Base-by-base conservation (phyloP, 2,888 invertebrate species). In the Drosophila paranaensis region DNA sequence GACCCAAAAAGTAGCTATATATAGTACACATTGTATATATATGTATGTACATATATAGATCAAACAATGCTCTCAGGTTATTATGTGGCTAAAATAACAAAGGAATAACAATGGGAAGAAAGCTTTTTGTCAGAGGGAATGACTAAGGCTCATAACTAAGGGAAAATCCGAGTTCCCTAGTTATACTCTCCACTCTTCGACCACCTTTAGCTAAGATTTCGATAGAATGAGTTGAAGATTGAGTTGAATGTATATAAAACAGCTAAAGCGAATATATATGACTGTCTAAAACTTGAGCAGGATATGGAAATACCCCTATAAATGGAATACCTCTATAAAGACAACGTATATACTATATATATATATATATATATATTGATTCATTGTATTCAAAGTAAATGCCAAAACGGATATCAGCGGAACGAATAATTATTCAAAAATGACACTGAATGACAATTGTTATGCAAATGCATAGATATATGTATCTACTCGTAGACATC, bases 351-450 rank as follows among this genome's bases (percentile, higher is more conserved):
- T 25, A 46, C 13, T 3, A 25, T 45, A 45, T 45, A 4, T 25
- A 9, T 27, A 4, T 25, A 9, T 27, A n/a, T 3, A 25, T 45
- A 45, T 45, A 4, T 25, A 9, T 27, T 43, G 43, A 46, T 30
- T 48, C 11, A 14, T 30, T 55, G 13, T 3, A 33, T 33, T 20
- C 4, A 9, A 6, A 27, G 25, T 3, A 6, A 33, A 20, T 35
- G 16, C 16, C n/a, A 14, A 42, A 42, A 42, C 40, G 30, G 42
- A 42, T 55, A 42, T 42, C 33, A 63, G 11, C n/a, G 40, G 27
- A 35, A 25, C 40, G 30, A 33, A 25, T 25, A 48, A 61, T 33
- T 58, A 46, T 46, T 66, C 58, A 62, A 51, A 45, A 11, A 14
- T 57, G 40, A 25, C 61, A 30, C 10, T 11, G 14, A 33, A 58